Percentiles rank a stretch among this genome's conserved stretches.
Conservation (phyloP, 2,888 invertebrate genomes). For the Cryptus viduatorius region DNA sequence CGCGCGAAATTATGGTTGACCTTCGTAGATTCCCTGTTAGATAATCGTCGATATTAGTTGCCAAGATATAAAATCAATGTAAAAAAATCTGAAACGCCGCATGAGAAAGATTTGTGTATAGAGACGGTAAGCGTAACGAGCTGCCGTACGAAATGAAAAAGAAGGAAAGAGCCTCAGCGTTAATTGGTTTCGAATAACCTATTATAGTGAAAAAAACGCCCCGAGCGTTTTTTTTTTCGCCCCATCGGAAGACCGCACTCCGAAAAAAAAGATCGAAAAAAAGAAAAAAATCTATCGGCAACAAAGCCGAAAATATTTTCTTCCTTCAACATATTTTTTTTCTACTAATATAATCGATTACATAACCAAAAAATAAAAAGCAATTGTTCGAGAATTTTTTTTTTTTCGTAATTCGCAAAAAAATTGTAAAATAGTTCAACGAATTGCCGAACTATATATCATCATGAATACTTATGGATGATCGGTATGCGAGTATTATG, state of each 20-base stretch:
- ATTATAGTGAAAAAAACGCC: constrained; percentile 44
- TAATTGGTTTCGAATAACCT: constrained; percentile 57
- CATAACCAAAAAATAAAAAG: neutral
- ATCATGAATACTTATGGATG: constrained; percentile 69
- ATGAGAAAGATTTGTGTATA: constrained; percentile 30
- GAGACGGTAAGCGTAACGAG: constrained; percentile 41
- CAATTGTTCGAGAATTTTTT: neutral
- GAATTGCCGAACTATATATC: constrained; percentile 60
- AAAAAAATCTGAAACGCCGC: constrained; percentile 6
- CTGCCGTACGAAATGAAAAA: constrained; percentile 18
- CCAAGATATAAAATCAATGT: neutral
- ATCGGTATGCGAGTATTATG: constrained; percentile 82
- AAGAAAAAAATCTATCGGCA: neutral
- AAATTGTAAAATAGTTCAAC: constrained; percentile 14
- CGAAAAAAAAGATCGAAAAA: neutral
- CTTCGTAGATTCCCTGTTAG: constrained; percentile 20
- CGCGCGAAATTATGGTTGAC: constrained; percentile 33
- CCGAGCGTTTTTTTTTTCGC: constrained; percentile 24
- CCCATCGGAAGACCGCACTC: neutral
- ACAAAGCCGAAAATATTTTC: neutral
- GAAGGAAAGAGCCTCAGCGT: constrained; percentile 26
- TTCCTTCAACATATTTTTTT: neutral
- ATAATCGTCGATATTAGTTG: constrained; percentile 26
- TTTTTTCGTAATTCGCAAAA: neutral
- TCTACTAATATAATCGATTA: neutral